Base-by-base conservation (phyloP, 1,140 invertebrate species). In the Drosophila arizonae region DNA sequence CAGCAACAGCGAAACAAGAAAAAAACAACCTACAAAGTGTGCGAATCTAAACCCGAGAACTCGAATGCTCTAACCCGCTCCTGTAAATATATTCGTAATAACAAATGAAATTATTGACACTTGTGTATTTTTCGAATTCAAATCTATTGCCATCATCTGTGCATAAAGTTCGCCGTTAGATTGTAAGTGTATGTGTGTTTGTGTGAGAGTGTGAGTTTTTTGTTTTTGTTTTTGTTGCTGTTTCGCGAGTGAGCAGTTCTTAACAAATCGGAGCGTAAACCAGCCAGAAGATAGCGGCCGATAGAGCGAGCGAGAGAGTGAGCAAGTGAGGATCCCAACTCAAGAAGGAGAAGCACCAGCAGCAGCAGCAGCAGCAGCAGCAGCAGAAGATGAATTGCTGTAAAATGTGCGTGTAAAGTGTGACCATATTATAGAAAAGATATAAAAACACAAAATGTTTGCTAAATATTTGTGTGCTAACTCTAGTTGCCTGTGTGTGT, bases 351-450 rank as follows among this genome's bases (percentile, higher is more conserved):
- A 39, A 39, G 36, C 33, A 52, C 17, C 30, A 56, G 36, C 33
- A 52, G 28, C 30, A 56, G 36, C 11, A 39, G 36, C 11, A 39
- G 36, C 33, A 33, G 33, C 6, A 33, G 33, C 6, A 33, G 33
- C 33, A 39, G 6, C 33, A 33, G 11, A 39, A 4, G 71, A 61
- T 55, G 56, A 60, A 39, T 24, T 57, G 52, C 60, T 56, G 60
- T 60, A 57, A 61, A 70, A 71, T 65, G 63, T 72, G 41, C 56
- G 70, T 72, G 50, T 48, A 61, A 67, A 67, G 63, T 58, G 54
- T 51, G 54, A 54, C 17, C 41, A 52, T 46, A 1, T 36, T 46
- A 56, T 21, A 6, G 24, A 63, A 55, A 54, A 45, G 10, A 45
- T 64, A 65, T 72, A 8, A 46, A 13, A 46, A 46, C 9, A 17